Evolutionary conservation across 35 echinoderm and acorn worm species (phyloP), one percentile per base, ranked within the genome.

Genomic region (Apostichopus japonicus): DNA sequence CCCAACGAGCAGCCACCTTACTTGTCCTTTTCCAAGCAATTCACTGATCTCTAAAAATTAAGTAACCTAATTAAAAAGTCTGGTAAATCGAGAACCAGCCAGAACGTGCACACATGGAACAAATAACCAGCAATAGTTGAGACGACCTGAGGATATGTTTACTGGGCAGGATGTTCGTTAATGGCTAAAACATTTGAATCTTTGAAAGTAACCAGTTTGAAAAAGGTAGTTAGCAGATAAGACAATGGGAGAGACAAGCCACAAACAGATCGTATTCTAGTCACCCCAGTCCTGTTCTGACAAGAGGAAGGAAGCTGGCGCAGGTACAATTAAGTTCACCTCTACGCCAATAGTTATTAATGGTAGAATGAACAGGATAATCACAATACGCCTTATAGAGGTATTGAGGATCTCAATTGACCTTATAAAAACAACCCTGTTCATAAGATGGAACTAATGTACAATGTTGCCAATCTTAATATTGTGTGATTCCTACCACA

Each of bases 221-320:
- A 22, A 44, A 44, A 13, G 78, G 23, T 80, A 44, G 23, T 13
- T 80, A 80, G 52, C 52, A 15, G 14, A 80, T 15, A 24, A 24
- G 33, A 80, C 78, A 80, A 80, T 80, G 52, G 78, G 51, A 24
- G 11, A 24, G 78, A 80, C 78, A 80, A 80, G 78, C 78, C 78
- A 80, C 78, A 80, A 44, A 80, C 24, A 53, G 78, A 19, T 67
- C 19, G 63, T 67, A 67, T 67, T 19, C 63, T 67, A 67, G 63
- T 67, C 63, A 67, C 63, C 11, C 63, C 63, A 67, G 63, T 67
- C 24, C 1, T 15, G 33, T 33, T 15, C 78, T 80, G 78, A 80
- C 23, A 80, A 44, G 14, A 33, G 78, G 78, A 80, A 80, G 78
- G 78, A 80, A 80, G 63, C 19, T 67, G 63, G 63, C 14, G 63